Base-by-base conservation (phyloP, 2,888 invertebrate species). In the Eilema depressum region DNA sequence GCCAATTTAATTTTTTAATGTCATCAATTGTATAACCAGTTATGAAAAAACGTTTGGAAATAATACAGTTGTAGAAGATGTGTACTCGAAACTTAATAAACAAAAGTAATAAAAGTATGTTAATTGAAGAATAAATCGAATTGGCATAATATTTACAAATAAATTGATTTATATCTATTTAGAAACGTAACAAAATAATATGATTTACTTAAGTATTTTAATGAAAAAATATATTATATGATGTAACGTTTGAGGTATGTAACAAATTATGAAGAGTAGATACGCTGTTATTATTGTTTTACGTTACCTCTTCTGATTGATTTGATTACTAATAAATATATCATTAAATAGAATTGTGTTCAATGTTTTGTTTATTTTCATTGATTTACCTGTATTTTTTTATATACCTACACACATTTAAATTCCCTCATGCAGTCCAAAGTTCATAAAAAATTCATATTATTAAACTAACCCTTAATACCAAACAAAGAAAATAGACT, bases 1-100 rank as follows among this genome's bases (percentile, higher is more conserved):
- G 47, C 67, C 65, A 56, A 61, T 60, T 60, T 73, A 71, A 69
- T 64, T 64, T 71, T 71, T 65, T 33, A 41, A 61, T 71, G 68
- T 59, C 71, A 63, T 60, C 64, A 61, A 56, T 26, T 61, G 17
- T 17, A 28, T 65, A 68, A 71, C 65, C 62, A 25, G 68, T 63
- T 68, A 10, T 56, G 41, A 28, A 62, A 28, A 62, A 60, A 47
- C 60, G 56, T 71, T 41, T 53, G 11, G 26, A 66, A 69, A 66
- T 60, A 37, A 57, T 23, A 56, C 11, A 59, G 30, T 0, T 66
- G 25, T 63, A 57, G 63, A 70, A 53, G 62, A 68, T 68, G 33
- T 61, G n/a, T 66, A 56, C 41, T 64, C 25, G 56, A 30, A 37
- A 62, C 3, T n/a, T 65, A 70, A 41, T 61, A 60, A 61, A 69